Percentiles rank a stretch among this genome's conserved stretches.
These are phyloP conservation scores for Ophion obscuratus DNA, from an alignment of 2,888 invertebrate genomes.

Conservation along the genomic window DNA sequence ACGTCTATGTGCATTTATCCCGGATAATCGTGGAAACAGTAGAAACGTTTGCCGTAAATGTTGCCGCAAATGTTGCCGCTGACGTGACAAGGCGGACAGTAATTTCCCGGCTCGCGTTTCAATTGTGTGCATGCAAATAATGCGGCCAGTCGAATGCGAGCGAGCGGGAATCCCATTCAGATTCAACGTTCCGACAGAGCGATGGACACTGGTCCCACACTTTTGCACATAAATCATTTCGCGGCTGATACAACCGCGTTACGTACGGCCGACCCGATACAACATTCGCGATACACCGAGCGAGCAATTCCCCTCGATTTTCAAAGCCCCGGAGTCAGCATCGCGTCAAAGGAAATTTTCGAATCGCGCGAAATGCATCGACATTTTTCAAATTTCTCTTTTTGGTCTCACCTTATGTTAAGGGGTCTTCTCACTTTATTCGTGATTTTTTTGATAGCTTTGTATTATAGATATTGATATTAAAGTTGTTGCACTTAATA, in stretches of 20 bases:
- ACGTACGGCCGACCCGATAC: not conserved
- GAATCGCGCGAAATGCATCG: too few species aligned
- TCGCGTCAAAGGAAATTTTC: too few species aligned
- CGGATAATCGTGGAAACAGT: constrained; percentile 29
- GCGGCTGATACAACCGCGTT: constrained; percentile 31
- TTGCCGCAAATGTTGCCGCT: constrained; percentile 15
- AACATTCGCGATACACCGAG: too few species aligned
- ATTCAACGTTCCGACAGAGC: constrained; percentile 42
- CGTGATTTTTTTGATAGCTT: too few species aligned
- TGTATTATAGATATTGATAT: too few species aligned
- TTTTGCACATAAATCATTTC: constrained; percentile 63
- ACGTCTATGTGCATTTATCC: not conserved
- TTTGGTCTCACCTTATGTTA: too few species aligned
- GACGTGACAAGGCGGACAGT: constrained; percentile 20
- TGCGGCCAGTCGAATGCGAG: constrained; percentile 4
- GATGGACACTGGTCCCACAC: constrained; percentile 10
- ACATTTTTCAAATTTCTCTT: too few species aligned
- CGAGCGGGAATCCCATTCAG: constrained; percentile 29
- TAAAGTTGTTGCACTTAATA: too few species aligned
- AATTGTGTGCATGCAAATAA: constrained; percentile 30
- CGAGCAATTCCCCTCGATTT: too few species aligned
- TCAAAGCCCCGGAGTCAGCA: too few species aligned
- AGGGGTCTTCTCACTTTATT: too few species aligned
- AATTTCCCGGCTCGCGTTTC: constrained; percentile 21
- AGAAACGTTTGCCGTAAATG: constrained; percentile 22